Percentiles rank a stretch among this genome's conserved stretches.
Conservation (phyloP, 2,888 invertebrate genomes). For the Lithodes maja region DNA sequence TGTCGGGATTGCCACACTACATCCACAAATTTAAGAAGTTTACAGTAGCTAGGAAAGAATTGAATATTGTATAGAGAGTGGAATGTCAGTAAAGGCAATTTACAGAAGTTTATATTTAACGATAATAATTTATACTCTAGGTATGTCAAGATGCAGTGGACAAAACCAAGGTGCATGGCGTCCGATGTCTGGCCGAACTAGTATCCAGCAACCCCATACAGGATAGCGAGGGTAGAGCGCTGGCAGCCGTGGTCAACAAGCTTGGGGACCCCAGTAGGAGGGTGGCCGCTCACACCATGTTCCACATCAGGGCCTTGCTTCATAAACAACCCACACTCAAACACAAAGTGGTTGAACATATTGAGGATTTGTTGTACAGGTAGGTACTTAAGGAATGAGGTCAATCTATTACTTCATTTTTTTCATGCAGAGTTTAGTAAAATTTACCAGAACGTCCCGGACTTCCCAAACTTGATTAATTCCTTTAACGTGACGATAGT, state of each 20-base stretch:
- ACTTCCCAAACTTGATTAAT: no score
- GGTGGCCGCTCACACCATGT: slow-evolving; percentile 81
- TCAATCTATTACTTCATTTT: no score
- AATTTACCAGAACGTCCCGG: no score
- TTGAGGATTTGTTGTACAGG: slow-evolving; percentile 91
- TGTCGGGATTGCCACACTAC: no score
- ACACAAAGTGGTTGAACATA: slow-evolving; percentile 87
- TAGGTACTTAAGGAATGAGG: slow-evolving; percentile 72
- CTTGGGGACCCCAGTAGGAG: slow-evolving; percentile 93
- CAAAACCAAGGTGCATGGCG: slow-evolving; percentile 86
- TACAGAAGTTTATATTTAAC: no score
- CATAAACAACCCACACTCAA: slow-evolving; percentile 95
- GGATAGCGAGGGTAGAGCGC: slow-evolving; percentile 1
- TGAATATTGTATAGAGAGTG: no score
- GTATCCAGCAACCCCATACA: slow-evolving; percentile 32
- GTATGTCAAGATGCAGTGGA: slow-evolving; percentile 87
- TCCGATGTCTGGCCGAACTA: slow-evolving; percentile 73
- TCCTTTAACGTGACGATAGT: no score
- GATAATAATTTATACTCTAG: slow-evolving; percentile 69
- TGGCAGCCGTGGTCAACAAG: slow-evolving; percentile 88
- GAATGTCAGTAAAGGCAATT: no score
- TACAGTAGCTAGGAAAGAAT: no score
- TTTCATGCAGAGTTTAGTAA: no score
- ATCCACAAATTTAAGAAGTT: no score
- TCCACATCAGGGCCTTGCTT: slow-evolving; percentile 83